Evolutionary conservation across 2,888 invertebrate genomes (phyloP), one percentile per base, ranked within the genome.

Genomic region (Petrolisthes manimaculis): DNA sequence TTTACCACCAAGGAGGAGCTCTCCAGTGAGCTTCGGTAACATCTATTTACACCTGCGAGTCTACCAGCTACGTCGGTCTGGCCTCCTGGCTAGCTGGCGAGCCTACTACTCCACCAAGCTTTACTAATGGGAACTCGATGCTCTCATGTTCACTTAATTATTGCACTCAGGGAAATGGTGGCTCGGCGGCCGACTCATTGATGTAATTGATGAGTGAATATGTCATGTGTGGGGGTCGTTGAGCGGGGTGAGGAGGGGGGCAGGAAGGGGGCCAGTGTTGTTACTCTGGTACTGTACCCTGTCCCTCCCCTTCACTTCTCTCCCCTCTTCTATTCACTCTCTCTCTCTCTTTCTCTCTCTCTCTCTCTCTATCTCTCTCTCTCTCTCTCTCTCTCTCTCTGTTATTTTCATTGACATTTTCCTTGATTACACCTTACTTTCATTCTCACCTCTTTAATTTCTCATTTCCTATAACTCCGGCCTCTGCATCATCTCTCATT

Each of bases 101-200:
- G 37, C 37, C 37, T 37, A 2, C 37, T 37, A 37, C 37, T 37
- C 37, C 37, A 37, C 37, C 37, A 69, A 86, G 75, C 77, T 82
- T 14, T 18, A 75, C 86, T 82, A 86, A 86, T 86, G 86, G 82
- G 86, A 86, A 86, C 77, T 82, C 86, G 77, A 86, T 86, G n/a
- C 6, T 18, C 71, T n/a, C 21, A 21, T 84, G 84, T 77, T 88
- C 88, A 84, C 84, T 88, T 88, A 84, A 88, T 88, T 88, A 88
- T 88, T 88, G 82, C 88, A 84, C 88, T 88, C 84, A 69, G 84
- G 84, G 81, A 84, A 84, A 53, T 84, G 88, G 84, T 88, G 88
- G 81, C 79, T 55, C 55, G 79, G 78, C 61, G 87, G 71, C 78
- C 61, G 56, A 84, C 84, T 82, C 88, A 88, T 75, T 88, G 83